Evolutionary conservation across 2,113 vertebrate species (phyloP), one percentile per base, ranked within the genome.

Genomic region (Aspiorhynchus laticeps): DNA sequence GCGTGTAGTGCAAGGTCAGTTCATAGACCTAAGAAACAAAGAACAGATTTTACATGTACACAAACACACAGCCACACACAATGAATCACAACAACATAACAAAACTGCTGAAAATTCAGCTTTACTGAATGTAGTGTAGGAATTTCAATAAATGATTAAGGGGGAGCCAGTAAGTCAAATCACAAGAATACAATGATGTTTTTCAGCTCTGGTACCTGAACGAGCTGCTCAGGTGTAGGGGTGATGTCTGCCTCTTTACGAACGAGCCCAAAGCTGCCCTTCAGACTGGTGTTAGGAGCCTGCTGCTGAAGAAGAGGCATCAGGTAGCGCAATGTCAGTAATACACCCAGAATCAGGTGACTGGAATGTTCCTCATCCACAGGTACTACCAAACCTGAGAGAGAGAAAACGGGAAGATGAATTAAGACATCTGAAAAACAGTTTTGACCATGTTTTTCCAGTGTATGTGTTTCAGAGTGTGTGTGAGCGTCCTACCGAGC

Each of bases 201-300:
- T 12, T 8, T 53, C 5, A 36, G 83, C 21, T 28, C 8, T 4
- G 90, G 80, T 91, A 99, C 98, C 97, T 99, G 98, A 36, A 96
- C 90, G 61, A 99, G 95, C 85, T 99, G 98, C 73, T 98, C 97
- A 2, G 95, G 92, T 31, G 98, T 96, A 41, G 98, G 98, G 24
- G 96, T 97, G 61, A 99, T 93, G 74, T 99, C 98, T 0, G 96
- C 94, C 92, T 99, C 98, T 86, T 98, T 99, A 86, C 94, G 95
- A 26, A 96, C 98, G 85, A 99, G 96, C 0, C 98, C 98, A 43
- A 99, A 99, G 93, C 98, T 99, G 91, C 98, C 98, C 91, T 98
- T 99, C 87, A 99, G 94, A 91, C 97, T 98, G 51, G 95, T 97
- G 92, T 97, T 97, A 92, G 97, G 97, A 76, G 97, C 97, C 89